Conservation (phyloP, 2,797 vertebrate species). For the Halcyon smyrnensis region DNA sequence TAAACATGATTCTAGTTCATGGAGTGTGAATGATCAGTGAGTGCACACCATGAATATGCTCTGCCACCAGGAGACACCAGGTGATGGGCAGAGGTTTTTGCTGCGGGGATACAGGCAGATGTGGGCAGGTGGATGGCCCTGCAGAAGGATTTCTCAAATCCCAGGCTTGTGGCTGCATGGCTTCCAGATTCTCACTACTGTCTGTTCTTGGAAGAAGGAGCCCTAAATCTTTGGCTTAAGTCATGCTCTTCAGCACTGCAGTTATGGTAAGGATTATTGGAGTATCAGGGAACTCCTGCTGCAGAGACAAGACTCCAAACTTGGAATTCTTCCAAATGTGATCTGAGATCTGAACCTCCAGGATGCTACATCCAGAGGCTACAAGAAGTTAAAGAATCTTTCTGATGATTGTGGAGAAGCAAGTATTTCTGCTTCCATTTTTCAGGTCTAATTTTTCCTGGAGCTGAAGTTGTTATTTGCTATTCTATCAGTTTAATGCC, state of each 20-base stretch:
- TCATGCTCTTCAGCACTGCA: background rate
- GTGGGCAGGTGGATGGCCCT: background rate
- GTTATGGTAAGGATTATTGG: background rate
- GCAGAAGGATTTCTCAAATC: fast-evolving
- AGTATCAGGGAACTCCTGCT: background rate
- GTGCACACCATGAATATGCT: background rate
- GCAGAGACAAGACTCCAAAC: background rate
- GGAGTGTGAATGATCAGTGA: background rate
- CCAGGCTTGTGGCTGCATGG: background rate
- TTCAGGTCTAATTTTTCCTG: background rate
- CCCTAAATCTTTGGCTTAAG: background rate
- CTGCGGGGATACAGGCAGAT: background rate
- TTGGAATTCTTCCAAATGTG: background rate
- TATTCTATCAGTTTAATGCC: background rate
- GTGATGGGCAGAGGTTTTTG: background rate
- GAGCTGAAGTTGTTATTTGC: background rate
- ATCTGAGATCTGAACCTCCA: background rate
- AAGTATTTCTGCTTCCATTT: background rate
- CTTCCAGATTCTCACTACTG: background rate
- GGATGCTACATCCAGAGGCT: background rate
- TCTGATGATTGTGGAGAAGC: background rate
- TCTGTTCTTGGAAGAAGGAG: background rate
- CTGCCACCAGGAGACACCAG: background rate
- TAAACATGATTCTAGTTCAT: background rate
- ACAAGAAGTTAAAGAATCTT: background rate